Percentiles rank a stretch among this genome's conserved stretches.
These are phyloP conservation scores for Argya squamiceps DNA, from an alignment of 2,797 vertebrate species.

Conservation along the genomic window DNA sequence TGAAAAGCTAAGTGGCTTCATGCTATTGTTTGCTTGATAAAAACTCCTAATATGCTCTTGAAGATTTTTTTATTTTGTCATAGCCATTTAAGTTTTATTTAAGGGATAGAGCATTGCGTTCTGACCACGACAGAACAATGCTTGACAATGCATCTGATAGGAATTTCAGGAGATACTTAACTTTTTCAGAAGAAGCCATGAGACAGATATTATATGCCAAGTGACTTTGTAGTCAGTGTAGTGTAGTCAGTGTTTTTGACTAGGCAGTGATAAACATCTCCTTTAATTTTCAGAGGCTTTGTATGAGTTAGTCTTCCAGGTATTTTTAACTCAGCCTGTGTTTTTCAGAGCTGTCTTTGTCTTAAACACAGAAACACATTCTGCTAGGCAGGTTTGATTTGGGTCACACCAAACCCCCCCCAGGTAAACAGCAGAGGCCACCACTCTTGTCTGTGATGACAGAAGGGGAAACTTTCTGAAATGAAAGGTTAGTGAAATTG, in stretches of 20 bases:
- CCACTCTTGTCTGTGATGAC: not conserved
- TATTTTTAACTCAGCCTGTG: not conserved
- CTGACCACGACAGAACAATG: not conserved
- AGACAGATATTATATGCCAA: not conserved
- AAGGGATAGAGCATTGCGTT: not conserved
- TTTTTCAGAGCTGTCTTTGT: not conserved
- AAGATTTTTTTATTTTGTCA: not conserved
- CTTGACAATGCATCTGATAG: not conserved
- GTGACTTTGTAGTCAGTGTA: not conserved
- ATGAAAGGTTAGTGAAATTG: not conserved
- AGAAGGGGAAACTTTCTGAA: conserved; percentile 25
- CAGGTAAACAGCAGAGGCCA: not conserved
- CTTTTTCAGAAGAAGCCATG: not conserved
- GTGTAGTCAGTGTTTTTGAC: not conserved
- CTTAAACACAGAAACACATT: conserved; percentile 12
- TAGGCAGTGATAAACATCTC: not conserved
- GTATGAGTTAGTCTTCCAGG: not conserved
- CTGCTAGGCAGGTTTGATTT: not conserved
- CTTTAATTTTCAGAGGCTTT: not conserved
- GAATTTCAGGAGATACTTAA: not conserved
- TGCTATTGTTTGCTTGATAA: conserved; percentile 62
- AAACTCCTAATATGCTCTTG: not conserved
- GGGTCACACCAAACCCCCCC: not conserved
- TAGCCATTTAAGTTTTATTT: not conserved
- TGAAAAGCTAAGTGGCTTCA: conserved; percentile 65